Conservation (phyloP, 1,140 invertebrate species). For the Leguminivora glycinivorella region DNA sequence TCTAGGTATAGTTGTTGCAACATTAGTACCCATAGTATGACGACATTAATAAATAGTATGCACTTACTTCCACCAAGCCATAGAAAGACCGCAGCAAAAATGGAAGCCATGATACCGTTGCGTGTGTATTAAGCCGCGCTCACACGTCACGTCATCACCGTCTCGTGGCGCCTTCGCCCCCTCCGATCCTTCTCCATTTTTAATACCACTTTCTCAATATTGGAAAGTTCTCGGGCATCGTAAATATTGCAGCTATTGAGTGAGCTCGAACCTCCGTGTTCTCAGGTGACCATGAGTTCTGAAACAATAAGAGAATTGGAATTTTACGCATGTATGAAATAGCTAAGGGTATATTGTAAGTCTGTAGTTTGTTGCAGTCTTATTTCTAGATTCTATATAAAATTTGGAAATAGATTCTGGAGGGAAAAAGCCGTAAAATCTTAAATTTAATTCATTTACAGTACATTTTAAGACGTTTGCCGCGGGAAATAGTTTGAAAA, state of each 20-base stretch:
- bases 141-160: slow-evolving; percentile 60
- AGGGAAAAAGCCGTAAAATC: no score
- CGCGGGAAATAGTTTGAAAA: no score
- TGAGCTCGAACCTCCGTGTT: background rate
- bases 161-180: slow-evolving; percentile 39
- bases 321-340: background rate
- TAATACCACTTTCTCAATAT: slow-evolving; percentile 42
- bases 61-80: slow-evolving; percentile 68
- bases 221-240: slow-evolving; percentile 41
- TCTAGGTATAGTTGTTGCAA: no score
- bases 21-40: no score
- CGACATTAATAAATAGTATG: slow-evolving; percentile 18
- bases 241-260: slow-evolving; percentile 31
- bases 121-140: slow-evolving; percentile 29
- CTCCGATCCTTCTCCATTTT: slow-evolving; percentile 53
- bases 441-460: no score
- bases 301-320: slow-evolving; percentile 34
- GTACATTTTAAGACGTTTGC: no score
- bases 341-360: background rate
- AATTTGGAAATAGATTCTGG: no score
- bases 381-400: background rate
- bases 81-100: slow-evolving; percentile 55
- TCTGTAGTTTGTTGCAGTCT: background rate
- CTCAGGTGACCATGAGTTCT: slow-evolving; percentile 32
- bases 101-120: slow-evolving; percentile 53